Percentiles rank a stretch among this genome's conserved stretches.
Conservation (phyloP, 2,888 invertebrate genomes). For the Polylopha cassiicola region DNA sequence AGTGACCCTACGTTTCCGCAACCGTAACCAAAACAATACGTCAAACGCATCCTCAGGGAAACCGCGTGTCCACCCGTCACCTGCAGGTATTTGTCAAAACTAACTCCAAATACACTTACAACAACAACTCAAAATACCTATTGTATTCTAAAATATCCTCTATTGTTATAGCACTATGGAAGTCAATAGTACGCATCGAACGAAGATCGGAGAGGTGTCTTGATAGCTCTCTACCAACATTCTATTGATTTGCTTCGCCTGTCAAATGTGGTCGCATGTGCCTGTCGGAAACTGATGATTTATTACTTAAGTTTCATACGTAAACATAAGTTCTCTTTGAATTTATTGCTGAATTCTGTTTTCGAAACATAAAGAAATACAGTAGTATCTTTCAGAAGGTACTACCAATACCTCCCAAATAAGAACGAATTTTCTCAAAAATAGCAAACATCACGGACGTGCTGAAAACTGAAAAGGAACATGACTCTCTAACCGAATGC, state of each 20-base stretch:
- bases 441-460: too few species aligned
- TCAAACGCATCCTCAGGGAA: conserved; percentile 67
- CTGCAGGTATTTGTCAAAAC: conserved; percentile 75
- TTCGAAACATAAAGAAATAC: not conserved
- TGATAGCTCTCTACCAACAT: conserved; percentile 44
- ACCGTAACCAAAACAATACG: conserved; percentile 70
- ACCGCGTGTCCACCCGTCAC: conserved; percentile 59
- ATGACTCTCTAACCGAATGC: conserved; percentile 50
- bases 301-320: conserved; percentile 58
- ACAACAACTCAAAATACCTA: conserved; percentile 25
- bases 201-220: conserved; percentile 26
- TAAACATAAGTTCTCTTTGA: conserved; percentile 31
- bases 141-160: conserved; percentile 29
- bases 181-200: conserved; percentile 1
- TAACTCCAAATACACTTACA: conserved; percentile 45
- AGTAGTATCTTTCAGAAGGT: too few species aligned
- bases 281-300: conserved; percentile 53
- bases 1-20: conserved; percentile 49
- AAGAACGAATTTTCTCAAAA: too few species aligned
- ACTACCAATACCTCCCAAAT: too few species aligned
- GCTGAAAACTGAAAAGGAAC: conserved; percentile 5
- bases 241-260: conserved; percentile 61
- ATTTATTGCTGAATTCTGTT: conserved; percentile 5
- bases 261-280: conserved; percentile 55
- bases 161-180: conserved; percentile 25